Conservation (phyloP, 2,113 vertebrate genomes). For the Synchiropus splendidus region DNA sequence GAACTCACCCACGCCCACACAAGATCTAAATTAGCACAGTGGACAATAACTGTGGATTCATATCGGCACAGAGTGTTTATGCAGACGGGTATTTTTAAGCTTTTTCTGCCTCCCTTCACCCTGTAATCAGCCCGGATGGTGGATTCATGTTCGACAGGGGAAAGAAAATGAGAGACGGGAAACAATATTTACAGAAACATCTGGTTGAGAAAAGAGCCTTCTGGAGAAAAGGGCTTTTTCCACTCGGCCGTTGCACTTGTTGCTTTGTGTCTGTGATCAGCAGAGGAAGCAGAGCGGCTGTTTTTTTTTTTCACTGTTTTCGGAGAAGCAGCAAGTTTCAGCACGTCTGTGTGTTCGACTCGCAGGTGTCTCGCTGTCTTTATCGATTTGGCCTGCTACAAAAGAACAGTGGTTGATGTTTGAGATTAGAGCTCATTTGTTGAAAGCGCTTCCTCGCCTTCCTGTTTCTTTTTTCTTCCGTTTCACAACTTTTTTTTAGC, state of each 20-base stretch:
- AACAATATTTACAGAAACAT: conserved; percentile 11
- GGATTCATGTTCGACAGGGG: conserved; percentile 12
- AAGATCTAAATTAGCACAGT: conserved; percentile 34
- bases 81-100: conserved; percentile 26
- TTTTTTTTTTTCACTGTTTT: too few relatives aligned
- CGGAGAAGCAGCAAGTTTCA: conserved; percentile 21
- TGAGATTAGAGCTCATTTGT: conserved; percentile 27
- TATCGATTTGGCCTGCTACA: conserved; percentile 41
- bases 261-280: conserved; percentile 17
- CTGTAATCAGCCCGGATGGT: conserved; percentile 29
- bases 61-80: conserved; percentile 25
- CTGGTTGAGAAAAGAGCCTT: conserved; percentile 12
- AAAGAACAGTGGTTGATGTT: conserved; percentile 36
- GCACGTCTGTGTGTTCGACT: conserved; percentile 24
- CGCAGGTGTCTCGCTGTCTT: conserved; percentile 31
- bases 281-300: conserved; percentile 18
- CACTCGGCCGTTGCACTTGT: conserved; percentile 13
- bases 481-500: too few relatives aligned
- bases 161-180: conserved; percentile 16
- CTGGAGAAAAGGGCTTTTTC: conserved; percentile 16
- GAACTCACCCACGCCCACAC: conserved; percentile 32
- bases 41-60: conserved; percentile 34
- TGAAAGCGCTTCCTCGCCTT: neutral
- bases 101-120: conserved; percentile 14
- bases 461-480: conserved; percentile 1